These are phyloP conservation scores for Echinops telfairi DNA, from an alignment of 2,113 vertebrate genomes.

Conservation along the genomic window DNA sequence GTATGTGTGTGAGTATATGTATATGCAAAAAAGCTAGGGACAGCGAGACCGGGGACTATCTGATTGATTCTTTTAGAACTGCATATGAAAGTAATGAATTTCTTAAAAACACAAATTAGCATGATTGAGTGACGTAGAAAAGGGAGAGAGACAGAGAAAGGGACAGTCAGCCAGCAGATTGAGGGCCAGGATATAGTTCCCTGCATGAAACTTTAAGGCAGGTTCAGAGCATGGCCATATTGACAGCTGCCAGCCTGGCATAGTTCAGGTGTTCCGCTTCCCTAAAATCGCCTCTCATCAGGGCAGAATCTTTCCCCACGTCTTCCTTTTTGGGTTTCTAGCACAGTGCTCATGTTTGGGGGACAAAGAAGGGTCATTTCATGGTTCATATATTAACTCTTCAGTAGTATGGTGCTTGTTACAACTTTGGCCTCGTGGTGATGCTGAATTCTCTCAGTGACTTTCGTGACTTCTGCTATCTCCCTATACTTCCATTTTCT, in stretches of 20 bases:
- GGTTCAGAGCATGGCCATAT: background rate
- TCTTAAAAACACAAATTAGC: slow-evolving; percentile 82
- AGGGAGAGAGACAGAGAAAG: background rate
- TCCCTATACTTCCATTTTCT: slow-evolving; percentile 4
- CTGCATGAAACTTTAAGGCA: background rate
- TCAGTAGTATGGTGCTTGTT: background rate
- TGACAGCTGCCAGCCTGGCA: background rate
- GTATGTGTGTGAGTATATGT: too few species aligned
- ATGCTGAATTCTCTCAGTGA: background rate
- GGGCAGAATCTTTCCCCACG: slow-evolving; percentile 6
- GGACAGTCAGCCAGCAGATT: slow-evolving; percentile 26
- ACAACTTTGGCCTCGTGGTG: background rate
- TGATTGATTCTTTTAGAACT: slow-evolving; percentile 78
- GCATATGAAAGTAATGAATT: slow-evolving; percentile 80
- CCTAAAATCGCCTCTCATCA: background rate
- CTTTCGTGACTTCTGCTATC: background rate
- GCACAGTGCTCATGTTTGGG: background rate
- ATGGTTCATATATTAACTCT: background rate
- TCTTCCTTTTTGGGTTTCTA: slow-evolving; percentile 7
- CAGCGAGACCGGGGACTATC: background rate
- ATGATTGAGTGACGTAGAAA: slow-evolving; percentile 73
- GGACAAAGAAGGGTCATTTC: background rate
- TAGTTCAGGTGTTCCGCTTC: background rate
- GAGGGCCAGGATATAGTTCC: slow-evolving; percentile 49
- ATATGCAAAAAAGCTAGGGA: background rate